Evolutionary conservation across 2,888 invertebrate genomes (phyloP).

Genomic region (Dinocampus coccinellae): DNA sequence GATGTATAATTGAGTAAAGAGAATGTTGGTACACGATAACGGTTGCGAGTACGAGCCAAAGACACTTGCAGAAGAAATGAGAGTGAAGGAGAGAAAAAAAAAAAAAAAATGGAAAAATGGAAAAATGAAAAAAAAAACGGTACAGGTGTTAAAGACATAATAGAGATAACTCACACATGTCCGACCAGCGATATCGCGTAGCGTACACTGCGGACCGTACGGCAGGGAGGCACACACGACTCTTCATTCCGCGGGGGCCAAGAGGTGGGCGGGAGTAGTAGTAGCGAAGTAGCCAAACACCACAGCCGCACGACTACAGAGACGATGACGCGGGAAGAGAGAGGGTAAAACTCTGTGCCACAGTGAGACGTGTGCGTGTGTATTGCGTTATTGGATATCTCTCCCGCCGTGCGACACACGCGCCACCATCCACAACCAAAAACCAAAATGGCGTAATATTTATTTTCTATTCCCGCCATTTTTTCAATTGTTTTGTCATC

Average conservation of each 20-base stretch:
- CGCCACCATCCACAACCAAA: conserved; percentile 33
- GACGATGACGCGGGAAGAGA: neutral
- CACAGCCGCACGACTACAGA: neutral
- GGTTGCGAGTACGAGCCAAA: conserved; percentile 16
- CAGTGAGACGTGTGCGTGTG: neutral
- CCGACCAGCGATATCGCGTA: conserved; percentile 67
- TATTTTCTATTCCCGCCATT: conserved; percentile 27
- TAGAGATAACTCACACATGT: conserved; percentile 60
- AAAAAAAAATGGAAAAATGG: too few relatives aligned
- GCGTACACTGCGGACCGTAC: conserved; percentile 65
- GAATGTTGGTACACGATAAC: conserved; percentile 15
- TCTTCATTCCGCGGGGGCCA: conserved; percentile 57
- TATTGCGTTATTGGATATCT: too few relatives aligned
- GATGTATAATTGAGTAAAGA: neutral
- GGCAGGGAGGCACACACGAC: conserved; percentile 54
- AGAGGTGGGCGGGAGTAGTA: conserved; percentile 18
- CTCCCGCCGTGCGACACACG: neutral
- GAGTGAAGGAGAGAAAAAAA: too few relatives aligned
- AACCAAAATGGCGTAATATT: conserved; percentile 34
- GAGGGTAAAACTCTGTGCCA: neutral
- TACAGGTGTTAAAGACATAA: conserved; percentile 51
- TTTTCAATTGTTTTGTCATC: conserved; percentile 9
- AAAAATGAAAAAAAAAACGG: conserved; percentile 23
- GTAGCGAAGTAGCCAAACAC: neutral
- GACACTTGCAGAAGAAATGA: neutral